A percentile compares a stretch with the other conserved stretches of the same genome.
Evolutionary conservation across 1,140 invertebrate genomes (phyloP).

Genomic region (Brachystomella parvula): DNA sequence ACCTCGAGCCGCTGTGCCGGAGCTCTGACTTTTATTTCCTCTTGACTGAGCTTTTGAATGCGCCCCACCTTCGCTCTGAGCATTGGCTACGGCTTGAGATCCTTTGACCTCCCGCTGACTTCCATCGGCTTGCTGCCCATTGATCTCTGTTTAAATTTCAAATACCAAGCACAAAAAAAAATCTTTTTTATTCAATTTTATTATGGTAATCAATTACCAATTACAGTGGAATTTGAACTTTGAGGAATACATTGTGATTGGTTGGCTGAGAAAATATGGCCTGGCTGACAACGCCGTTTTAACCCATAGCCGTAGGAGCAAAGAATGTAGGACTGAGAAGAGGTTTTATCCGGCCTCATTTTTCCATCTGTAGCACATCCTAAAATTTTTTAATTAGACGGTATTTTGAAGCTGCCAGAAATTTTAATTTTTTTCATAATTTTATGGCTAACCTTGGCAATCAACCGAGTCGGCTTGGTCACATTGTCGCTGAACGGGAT

Average conservation of each 20-base stretch:
- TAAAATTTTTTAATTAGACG: no score
- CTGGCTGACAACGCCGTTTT: no score
- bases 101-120: no score
- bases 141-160: no score
- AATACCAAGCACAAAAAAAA: no score
- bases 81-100: background rate
- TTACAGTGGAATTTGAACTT: no score
- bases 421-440: background rate
- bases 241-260: no score
- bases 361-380: background rate
- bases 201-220: no score
- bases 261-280: no score
- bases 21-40: background rate
- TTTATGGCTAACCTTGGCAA: background rate
- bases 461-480: background rate
- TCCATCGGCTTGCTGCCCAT: no score
- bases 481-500: constrained; percentile 4
- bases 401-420: no score
- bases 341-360: background rate
- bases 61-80: background rate
- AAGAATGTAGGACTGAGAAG: background rate
- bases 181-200: no score
- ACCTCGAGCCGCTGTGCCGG: background rate
- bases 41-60: background rate
- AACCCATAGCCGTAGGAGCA: background rate